phyloP scores from a whole-genome alignment of 2,113 vertebrate genomes.

The Forbesichthys papilliferus region DNA sequence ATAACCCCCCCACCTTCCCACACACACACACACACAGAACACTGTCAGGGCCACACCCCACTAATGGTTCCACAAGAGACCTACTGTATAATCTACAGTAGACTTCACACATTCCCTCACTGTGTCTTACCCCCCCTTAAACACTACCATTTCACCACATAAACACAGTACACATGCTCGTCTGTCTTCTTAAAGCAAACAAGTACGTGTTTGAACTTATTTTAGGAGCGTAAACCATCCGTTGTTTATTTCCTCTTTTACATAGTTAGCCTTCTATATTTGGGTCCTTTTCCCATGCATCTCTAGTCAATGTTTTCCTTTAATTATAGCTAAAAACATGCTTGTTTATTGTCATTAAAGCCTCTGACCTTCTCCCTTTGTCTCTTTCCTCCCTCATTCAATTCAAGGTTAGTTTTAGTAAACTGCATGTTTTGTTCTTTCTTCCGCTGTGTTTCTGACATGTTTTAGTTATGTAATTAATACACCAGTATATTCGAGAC shows the following conservation, averaged over 20 bases:
- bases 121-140: not conserved
- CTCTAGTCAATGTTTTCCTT: not conserved
- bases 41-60: slow-evolving; percentile 26
- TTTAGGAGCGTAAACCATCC: not conserved
- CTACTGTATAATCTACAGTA: not conserved
- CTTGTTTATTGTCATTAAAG: slow-evolving; percentile 8
- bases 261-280: not conserved
- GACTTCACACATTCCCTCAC: slow-evolving; percentile 3
- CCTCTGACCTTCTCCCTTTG: not conserved
- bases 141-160: not conserved
- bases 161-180: not conserved
- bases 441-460: no score
- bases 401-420: not conserved
- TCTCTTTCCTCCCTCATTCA: not conserved
- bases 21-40: slow-evolving; percentile 13
- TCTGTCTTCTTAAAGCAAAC: not conserved
- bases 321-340: not conserved
- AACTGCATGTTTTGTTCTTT: not conserved
- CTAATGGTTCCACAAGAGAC: slow-evolving; percentile 22
- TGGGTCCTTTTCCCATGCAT: not conserved
- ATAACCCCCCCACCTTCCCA: not conserved
- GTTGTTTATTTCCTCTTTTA: not conserved
- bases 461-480: no score
- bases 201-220: not conserved
- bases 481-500: no score